Conservation (phyloP, 2,888 invertebrate genomes). For the Drosophila robusta region DNA sequence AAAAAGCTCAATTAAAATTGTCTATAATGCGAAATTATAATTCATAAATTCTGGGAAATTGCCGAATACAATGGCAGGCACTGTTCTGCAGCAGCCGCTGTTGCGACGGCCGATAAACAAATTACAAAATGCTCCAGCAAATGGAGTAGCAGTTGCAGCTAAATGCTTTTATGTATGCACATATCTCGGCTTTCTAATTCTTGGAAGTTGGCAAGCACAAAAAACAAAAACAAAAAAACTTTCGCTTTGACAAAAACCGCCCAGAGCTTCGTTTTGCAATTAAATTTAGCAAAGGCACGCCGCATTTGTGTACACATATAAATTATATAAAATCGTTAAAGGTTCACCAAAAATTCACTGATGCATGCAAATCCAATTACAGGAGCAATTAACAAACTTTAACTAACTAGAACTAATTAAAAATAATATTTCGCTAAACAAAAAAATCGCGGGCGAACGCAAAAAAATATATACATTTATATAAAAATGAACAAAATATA, state of each 20-base stretch:
- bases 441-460: constrained; percentile 41
- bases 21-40: constrained; percentile 82
- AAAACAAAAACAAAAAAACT: constrained; percentile 9
- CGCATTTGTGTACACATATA: constrained; percentile 41
- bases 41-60: constrained; percentile 85
- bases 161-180: constrained; percentile 25
- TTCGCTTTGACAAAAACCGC: constrained; percentile 59
- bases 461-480: constrained; percentile 11
- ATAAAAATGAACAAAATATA: constrained; percentile 19
- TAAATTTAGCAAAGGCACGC: constrained; percentile 39
- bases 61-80: constrained; percentile 82
- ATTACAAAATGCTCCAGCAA: constrained; percentile 60
- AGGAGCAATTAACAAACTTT: constrained; percentile 82
- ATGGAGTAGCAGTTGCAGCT: constrained; percentile 35
- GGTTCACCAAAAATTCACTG: constrained; percentile 63
- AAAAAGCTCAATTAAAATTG: constrained; percentile 85
- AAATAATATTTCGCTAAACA: constrained; percentile 69
- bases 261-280: constrained; percentile 36
- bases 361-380: constrained; percentile 82
- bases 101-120: constrained; percentile 61
- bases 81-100: constrained; percentile 65
- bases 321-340: constrained; percentile 66
- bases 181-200: constrained; percentile 53
- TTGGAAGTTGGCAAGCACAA: constrained; percentile 42
- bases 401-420: constrained; percentile 84